Evolutionary conservation across 2,888 invertebrate species (phyloP), one percentile per base, ranked within the genome.

Genomic region (Vanessa cardui): DNA sequence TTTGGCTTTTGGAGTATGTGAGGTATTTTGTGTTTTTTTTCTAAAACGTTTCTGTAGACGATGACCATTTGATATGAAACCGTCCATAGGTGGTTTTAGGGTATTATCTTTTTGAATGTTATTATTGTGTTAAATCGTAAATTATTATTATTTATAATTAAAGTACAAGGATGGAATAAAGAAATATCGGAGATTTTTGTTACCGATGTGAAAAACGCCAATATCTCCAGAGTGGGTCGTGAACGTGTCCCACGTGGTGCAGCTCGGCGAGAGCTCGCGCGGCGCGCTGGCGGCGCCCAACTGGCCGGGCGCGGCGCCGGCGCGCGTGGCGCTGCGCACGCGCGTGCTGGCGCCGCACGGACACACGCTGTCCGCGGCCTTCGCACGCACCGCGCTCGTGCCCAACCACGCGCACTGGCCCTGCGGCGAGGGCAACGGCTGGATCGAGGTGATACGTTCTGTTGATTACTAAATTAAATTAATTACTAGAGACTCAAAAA

Each of bases 371-470:
- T 77, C 86, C 0, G 77, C 85, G 2, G 83, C 88, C 0, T 81
- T 89, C 61, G 78, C 80, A 1, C 70, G 76, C 18, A 82, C 88
- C 0, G 76, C 77, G 1, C 79, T 86, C 3, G 86, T 80, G 6
- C 74, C 74, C 7, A 67, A 68, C 4, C 71, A 79, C 5, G 62
- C 64, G 15, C 69, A 64, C 0, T 76, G 76, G 79, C 90, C 89
- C 0, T 94, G 94, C 70, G 90, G 91, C 0, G 85, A 82, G 6
- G 92, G 91, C 9, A 84, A 83, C 52, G 93, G 93, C 0, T 89
- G 93, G 85, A 89, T 94, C 66, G 93, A 94, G 91, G 94, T 94
- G 66, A 70, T 47, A 16, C 8, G 15, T 26, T 16, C 2, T 26
- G 54, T 33, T 18, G 31, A 54, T n/a, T 1, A 8, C 12, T 0